Evolutionary conservation across 2,113 vertebrate genomes (phyloP).

Genomic region (Eudyptes chrysolophus): DNA sequence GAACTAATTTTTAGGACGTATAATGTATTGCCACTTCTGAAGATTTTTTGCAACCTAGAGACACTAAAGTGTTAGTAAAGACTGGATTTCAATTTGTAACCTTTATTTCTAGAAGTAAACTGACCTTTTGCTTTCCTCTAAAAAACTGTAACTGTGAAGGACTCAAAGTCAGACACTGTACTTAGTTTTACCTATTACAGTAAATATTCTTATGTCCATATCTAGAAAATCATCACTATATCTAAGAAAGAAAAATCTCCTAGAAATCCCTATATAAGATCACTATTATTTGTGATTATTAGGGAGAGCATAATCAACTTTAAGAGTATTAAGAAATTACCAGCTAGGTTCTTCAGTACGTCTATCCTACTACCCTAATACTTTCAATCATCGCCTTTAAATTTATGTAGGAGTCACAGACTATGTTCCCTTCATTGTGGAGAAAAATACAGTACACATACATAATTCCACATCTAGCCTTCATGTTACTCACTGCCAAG

Average conservation of each 20-base stretch:
- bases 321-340: not conserved
- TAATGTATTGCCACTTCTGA: not conserved
- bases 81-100: not conserved
- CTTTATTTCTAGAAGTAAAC: not conserved
- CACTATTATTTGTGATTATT: not conserved
- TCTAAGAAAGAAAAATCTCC: not conserved
- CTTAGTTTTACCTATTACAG: not conserved
- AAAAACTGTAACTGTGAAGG: not conserved
- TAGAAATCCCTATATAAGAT: not conserved
- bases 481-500: not conserved
- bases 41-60: not conserved
- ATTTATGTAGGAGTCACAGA: not conserved
- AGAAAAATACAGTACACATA: not conserved
- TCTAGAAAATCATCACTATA: not conserved
- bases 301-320: not conserved
- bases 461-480: not conserved
- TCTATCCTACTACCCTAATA: not conserved
- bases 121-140: not conserved
- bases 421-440: not conserved
- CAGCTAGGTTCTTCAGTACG: rapidly evolving
- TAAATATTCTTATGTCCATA: not conserved
- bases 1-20: not conserved
- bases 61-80: not conserved
- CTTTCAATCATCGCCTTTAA: not conserved
- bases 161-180: not conserved